Evolutionary conservation across 2,888 invertebrate species (phyloP), one percentile per base, ranked within the genome.

Genomic region (Melolontha melolontha): DNA sequence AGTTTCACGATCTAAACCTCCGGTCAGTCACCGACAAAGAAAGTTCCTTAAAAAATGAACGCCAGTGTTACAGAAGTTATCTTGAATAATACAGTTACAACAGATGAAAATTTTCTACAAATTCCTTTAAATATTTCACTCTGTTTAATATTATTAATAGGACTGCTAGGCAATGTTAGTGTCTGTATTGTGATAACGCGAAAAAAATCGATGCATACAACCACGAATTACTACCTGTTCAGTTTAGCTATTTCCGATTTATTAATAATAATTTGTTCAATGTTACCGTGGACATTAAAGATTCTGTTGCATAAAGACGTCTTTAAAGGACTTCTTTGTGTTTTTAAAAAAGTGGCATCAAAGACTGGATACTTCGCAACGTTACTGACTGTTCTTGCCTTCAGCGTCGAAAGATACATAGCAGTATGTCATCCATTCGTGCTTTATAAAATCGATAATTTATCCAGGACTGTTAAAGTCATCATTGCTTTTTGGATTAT

Each of bases 291-390:
- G 59, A 59, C 47, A 29, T 12, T 59, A 29, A 59, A 59, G 29
- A 44, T 40, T 8, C 8, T 59, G 14, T 14, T 59, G 27, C 29
- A 10, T 5, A 59, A 7, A 10, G 59, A 59, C 7, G 44, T 59
- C 10, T n/a, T 59, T 27, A 59, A 59, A 47, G 59, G 44, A 22
- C 29, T 44, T 14, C 4, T 44, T 8, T 44, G 59, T 14, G 29
- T 59, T 12, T 11, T 12, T 10, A 59, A 44, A 14, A 59, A 59
- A 11, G 44, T 59, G 1, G 44, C 29, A 1, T 44, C 59, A 8
- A 59, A 59, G 10, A 59, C 44, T 10, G 59, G 59, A 44, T 59
- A 59, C 44, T 59, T 59, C 44, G 59, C 59, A 8, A 40, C 59
- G 7, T 29, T 59, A 5, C n/a, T 59, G 10, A 59, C 59, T 2